Evolutionary conservation across 2,888 invertebrate species (phyloP), one percentile per base, ranked within the genome.

Genomic region (Parasteatoda lunata): DNA sequence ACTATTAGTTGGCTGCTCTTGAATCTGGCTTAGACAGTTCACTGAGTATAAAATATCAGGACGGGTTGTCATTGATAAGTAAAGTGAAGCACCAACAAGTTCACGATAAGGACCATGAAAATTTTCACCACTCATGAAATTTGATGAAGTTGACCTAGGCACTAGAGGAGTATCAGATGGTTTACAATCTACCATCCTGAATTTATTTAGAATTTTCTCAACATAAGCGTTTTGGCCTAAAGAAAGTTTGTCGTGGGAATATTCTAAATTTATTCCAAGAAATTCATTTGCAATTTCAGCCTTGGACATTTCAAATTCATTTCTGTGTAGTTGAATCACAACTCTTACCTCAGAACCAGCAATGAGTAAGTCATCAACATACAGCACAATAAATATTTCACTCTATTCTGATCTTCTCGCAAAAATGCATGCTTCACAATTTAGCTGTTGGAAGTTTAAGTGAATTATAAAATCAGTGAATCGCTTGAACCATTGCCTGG

Each of bases 1-100:
- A 52, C 45, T 48, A 13, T 73, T 45, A 51, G 81, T 73, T 0
- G 81, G 65, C 7, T 81, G 65, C 68, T 81, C 73, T 73, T 81
- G 73, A 30, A 81, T 9, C 45, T 81, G 81, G 47, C 80, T 80
- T 6, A 11, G 71, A 73, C 73, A 66, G 66, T 81, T 81, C 6
- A 73, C 80, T n/a, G 73, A 79, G 47, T 47, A 79, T 7, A 79
- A 47, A 66, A 72, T 73, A 47, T 65, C 66, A 51, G 80, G 73
- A 0, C 72, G 30, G 47, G 80, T 49, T 51, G 80, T 80, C 65
- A 64, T 71, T 13, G 70, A 51, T 70, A 79, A 69, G 59, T 79
- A 79, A 5, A 72, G 66, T 65, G 72, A 52, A 13, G 71, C 65
- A 30, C 65, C 51, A 30, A 73, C 51, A 54, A 76, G 48, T 80